These are phyloP conservation scores for Ladona fulva DNA, from an alignment of 1,140 invertebrate genomes.

Conservation along the genomic window DNA sequence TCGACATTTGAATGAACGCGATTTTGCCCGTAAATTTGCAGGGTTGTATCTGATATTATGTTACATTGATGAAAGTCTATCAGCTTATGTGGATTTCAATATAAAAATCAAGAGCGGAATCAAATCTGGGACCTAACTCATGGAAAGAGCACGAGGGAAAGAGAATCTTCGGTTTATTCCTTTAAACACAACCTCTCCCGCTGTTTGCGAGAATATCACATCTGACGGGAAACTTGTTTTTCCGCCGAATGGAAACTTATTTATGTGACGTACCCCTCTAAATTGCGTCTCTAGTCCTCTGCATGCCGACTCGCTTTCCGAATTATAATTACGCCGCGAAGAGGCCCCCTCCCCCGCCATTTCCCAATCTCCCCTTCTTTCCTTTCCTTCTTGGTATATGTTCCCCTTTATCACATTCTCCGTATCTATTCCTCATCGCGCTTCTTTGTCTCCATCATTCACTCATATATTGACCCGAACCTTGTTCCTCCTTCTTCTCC, in stretches of 20 bases:
- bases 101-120: no score
- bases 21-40: no score
- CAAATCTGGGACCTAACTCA: no score
- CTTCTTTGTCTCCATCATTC: no score
- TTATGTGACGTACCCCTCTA: not conserved
- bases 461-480: no score
- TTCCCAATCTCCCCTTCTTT: not conserved
- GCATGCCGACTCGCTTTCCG: not conserved
- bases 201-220: not conserved
- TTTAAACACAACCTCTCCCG: not conserved
- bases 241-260: not conserved
- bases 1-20: no score
- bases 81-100: no score
- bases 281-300: not conserved
- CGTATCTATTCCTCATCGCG: not conserved
- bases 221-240: conserved; percentile 9
- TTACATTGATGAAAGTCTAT: no score
- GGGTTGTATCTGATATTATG: no score
- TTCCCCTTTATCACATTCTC: not conserved
- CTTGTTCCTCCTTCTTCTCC: no score
- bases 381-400: not conserved
- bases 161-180: not conserved
- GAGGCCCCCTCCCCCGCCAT: not conserved
- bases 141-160: no score
- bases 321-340: not conserved